These are phyloP conservation scores for Homarus americanus DNA, from an alignment of 1,140 invertebrate species.

Conservation along the genomic window DNA sequence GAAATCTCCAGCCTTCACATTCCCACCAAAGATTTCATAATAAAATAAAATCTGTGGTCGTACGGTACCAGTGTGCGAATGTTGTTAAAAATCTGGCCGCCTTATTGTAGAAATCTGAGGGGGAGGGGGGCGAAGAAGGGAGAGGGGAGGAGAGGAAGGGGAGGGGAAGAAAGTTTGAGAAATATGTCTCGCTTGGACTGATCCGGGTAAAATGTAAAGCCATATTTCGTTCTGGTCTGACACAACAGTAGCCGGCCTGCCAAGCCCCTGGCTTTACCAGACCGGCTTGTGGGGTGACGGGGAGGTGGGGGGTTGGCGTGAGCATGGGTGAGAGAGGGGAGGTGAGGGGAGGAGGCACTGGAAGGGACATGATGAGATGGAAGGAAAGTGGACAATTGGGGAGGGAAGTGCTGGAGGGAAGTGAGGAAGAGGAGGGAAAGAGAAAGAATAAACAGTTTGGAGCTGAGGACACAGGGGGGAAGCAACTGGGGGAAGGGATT, in stretches of 20 bases:
- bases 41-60: neutral
- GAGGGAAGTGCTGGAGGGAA: too few species aligned
- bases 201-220: constrained; percentile 4
- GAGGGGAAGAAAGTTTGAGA: neutral
- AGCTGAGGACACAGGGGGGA: too few species aligned
- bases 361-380: too few species aligned
- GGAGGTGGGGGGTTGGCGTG: too few species aligned
- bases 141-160: neutral
- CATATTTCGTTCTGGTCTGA: neutral
- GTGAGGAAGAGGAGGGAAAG: too few species aligned
- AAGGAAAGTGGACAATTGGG: too few species aligned
- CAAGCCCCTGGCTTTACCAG: neutral
- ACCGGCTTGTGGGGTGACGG: too few species aligned
- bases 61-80: neutral
- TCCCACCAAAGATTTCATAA: neutral
- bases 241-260: neutral
- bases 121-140: neutral
- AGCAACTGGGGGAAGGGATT: too few species aligned
- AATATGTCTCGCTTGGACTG: neutral
- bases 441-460: too few species aligned
- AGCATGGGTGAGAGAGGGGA: too few species aligned
- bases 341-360: too few species aligned
- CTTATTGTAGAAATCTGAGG: neutral
- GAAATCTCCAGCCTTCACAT: neutral
- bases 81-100: neutral